Base-by-base conservation (phyloP, 2,888 invertebrate species). In the Epinotia nisella region DNA sequence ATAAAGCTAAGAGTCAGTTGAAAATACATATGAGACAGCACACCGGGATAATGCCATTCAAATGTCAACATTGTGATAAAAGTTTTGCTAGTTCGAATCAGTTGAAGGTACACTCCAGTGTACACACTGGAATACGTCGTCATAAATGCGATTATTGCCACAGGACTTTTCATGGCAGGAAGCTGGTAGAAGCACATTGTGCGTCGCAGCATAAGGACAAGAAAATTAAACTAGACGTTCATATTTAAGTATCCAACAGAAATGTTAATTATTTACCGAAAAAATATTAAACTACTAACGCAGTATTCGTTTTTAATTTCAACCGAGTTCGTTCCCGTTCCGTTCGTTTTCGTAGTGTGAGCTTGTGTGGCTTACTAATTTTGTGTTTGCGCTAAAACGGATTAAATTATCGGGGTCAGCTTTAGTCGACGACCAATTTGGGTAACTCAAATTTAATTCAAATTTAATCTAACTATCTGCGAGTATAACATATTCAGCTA, bases 1-100 rank as follows among this genome's bases (percentile, higher is more conserved):
- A 75, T 35, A 78, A 78, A 56, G 74, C 76, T 4, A 76, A 75
- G 55, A 67, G 71, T n/a, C 74, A 75, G 45, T 70, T 78, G 21
- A 75, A 76, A 59, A 60, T 75, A 59, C 78, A 78, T 24, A 74
- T 75, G 74, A 58, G 74, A 3, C 74, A 72, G 35, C 78, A 78
- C 56, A 75, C 77, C 1, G 76, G 77, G 0, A 60, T 74, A 9
- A 68, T 74, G 67, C 76, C 77, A 7, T 75, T 73, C 49, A 76
- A 76, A 39, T 77, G 77, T 51, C 59, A 65, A 49, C 15, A 29
- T 13, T 76, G 76, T 74, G 71, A 71, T 11, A 74, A 75, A 58
- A 53, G 71, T 41, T 78, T 76, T 61, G 62, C 75, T 11, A 75
- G 76, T 21, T 73, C 74, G 4, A 74, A 69, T 41, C 71, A 75